Evolutionary conservation across 2,113 vertebrate species (phyloP).

Genomic region (Poeciliopsis prolifica): DNA sequence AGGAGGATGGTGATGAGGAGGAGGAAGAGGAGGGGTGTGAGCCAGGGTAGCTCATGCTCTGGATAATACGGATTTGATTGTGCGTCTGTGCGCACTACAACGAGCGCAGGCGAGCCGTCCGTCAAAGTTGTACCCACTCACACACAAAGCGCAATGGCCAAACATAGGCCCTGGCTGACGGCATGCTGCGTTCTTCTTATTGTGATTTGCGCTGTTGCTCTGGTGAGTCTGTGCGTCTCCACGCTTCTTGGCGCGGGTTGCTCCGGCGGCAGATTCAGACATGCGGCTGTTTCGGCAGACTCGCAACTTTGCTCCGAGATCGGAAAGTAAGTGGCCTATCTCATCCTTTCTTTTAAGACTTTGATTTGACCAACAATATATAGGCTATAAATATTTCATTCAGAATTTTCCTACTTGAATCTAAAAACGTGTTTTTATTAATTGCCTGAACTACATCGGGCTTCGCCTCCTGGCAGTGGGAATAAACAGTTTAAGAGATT

Average conservation of each 20-base stretch:
- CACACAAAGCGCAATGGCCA: constrained; percentile 38
- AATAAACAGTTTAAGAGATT: constrained; percentile 74
- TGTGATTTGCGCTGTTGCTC: constrained; percentile 1
- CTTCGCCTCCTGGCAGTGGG: constrained; percentile 3
- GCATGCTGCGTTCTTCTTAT: constrained; percentile 24
- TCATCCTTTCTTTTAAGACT: background rate
- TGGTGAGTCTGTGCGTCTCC: constrained; percentile 48
- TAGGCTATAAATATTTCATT: background rate
- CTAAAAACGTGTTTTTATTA: background rate
- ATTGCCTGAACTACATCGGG: background rate
- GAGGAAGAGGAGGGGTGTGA: too few species aligned
- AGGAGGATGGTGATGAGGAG: background rate
- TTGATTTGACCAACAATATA: background rate
- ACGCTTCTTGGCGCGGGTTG: constrained; percentile 8
- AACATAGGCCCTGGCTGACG: constrained; percentile 35
- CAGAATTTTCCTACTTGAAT: background rate
- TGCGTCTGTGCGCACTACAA: background rate
- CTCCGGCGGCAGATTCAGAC: constrained; percentile 40
- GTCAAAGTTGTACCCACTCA: background rate
- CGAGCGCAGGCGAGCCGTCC: background rate
- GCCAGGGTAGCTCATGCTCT: background rate
- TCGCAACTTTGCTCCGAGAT: constrained; percentile 64
- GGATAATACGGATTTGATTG: background rate
- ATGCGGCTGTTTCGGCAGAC: constrained; percentile 70
- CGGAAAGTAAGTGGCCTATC: constrained; percentile 57